Conservation (phyloP, 2,888 invertebrate genomes). For the Allolobophora icterica region DNA sequence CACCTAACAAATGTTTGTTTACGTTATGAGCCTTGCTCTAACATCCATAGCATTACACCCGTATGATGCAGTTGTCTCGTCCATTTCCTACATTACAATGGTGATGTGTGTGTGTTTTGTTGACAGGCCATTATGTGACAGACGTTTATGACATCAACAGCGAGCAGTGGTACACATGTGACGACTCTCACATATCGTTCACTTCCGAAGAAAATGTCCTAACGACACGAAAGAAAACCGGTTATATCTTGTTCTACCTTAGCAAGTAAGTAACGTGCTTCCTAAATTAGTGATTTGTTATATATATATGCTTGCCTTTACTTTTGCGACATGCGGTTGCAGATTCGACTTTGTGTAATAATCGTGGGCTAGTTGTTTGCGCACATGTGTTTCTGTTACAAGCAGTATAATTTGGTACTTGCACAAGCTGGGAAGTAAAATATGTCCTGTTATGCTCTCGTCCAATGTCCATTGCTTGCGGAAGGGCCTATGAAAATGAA, state of each 20-base stretch:
- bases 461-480: too few relatives aligned
- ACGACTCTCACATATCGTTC: conserved; percentile 12
- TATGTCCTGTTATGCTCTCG: too few relatives aligned
- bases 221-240: background rate
- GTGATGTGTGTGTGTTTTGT: background rate
- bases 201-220: background rate
- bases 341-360: too few relatives aligned
- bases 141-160: conserved; percentile 20
- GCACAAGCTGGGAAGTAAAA: too few relatives aligned
- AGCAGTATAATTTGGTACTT: too few relatives aligned
- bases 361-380: too few relatives aligned
- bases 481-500: too few relatives aligned
- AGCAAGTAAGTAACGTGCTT: background rate
- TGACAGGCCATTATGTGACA: conserved; percentile 12
- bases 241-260: conserved; percentile 22
- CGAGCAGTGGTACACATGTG: conserved; percentile 14
- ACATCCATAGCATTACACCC: background rate
- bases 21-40: background rate
- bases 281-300: background rate
- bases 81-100: background rate
- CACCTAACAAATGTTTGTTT: background rate
- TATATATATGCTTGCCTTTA: background rate
- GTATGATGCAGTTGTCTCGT: background rate
- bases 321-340: too few relatives aligned
- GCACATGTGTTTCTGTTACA: too few relatives aligned